Evolutionary conservation across 2,888 invertebrate genomes (phyloP), one percentile per base, ranked within the genome.

Genomic region (Toxonevra muliebris): DNA sequence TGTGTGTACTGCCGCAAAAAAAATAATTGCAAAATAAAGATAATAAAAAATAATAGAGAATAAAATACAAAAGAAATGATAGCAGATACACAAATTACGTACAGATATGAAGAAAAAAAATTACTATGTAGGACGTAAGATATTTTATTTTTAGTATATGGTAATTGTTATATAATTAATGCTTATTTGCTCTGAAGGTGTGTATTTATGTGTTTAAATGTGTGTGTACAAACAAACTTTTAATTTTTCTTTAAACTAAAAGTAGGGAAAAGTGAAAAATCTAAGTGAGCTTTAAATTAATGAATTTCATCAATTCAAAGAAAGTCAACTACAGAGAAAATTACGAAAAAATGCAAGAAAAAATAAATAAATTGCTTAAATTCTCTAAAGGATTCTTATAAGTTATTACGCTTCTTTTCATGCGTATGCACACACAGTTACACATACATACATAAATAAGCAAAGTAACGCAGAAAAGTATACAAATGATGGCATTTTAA

Each of bases 351-450:
- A n/a, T n/a, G n/a, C 30, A 30, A 19, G 11, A 12, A 7, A 43
- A n/a, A 43, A n/a, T 42, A 59, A 59, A 8, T 30, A 43, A 13
- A 59, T 9, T 59, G 58, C 19, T 43, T 40, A 20, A 59, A 17
- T 42, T 59, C 43, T 17, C 58, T 17, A 59, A 59, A 59, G 58
- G 43, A 59, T 59, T 41, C 58, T 11, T 30, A 57, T 57, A 57
- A 57, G 30, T 57, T 57, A 57, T 57, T 20, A 1, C 57, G 12
- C 30, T 13, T 20, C 20, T 5, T 30, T 40, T 9, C n/a, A 40
- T 57, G 40, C 4, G 12, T 40, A 30, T 5, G 15, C 54, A 54
- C 54, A 48, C n/a, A 48, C 48, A 15, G 10, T 3, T 13, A 13
- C 15, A 15, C 48, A 10, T 13, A 48, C 48, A 15, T 48, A 15